Base-by-base conservation (phyloP, 1,140 invertebrate species). In the Drosophila suzukii region DNA sequence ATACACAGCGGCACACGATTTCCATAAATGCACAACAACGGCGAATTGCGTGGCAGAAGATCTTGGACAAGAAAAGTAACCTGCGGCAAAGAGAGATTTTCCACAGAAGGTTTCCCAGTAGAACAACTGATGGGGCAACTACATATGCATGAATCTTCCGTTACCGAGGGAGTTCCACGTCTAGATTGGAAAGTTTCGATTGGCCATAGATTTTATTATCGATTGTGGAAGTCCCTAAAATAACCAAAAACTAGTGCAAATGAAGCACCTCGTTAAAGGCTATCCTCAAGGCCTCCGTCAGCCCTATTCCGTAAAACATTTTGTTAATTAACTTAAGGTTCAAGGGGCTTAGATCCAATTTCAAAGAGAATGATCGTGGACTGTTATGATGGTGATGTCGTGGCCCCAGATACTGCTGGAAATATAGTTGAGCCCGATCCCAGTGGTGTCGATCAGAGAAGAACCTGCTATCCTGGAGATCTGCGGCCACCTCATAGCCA, bases 21-120 rank as follows among this genome's bases (percentile, higher is more conserved):
- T 86, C 83, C 83, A 86, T 86, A 88, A 86, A 79, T 79, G 83
- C 75, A 75, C 71, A 79, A 62, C 70, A 73, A 57, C 66, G 61
- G 39, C 61, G 75, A 41, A 61, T 61, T 56, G 61, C 50, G 15
- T 55, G 36, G 47, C 44, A 39, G 38, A 68, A 62, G 76, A 70
- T 77, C 58, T 72, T 53, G 56, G 62, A 60, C 59, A 66, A 88
- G 67, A 47, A 57, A 55, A 62, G 53, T 44, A 39, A 57, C 76
- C 49, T 44, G 43, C 41, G 41, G 44, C 32, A 39, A 13, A n/a
- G 32, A 3, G 20, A 2, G 46, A 62, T 63, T 41, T 63, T 12
- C n/a, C n/a, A 7, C 11, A 41, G 34, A 50, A 46, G 8, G 3
- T 15, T 47, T 60, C 20, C 32, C 61, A 51, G 36, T 51, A 59